Conservation (phyloP, 2,797 vertebrate genomes). For the Hyperoplus lanceolatus region DNA sequence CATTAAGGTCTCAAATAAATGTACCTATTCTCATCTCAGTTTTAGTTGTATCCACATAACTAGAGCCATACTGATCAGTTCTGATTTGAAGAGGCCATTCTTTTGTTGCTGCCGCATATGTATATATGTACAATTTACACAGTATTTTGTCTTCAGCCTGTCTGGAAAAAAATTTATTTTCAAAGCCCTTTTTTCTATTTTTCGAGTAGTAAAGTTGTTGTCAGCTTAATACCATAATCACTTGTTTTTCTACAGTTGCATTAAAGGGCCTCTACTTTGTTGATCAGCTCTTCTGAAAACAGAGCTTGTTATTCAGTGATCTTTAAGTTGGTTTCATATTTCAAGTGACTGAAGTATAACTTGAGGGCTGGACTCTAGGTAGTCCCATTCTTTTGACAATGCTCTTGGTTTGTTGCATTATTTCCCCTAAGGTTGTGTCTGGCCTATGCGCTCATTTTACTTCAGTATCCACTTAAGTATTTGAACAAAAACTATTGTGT, state of each 20-base stretch:
- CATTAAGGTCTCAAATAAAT: conserved; percentile 6
- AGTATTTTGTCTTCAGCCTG: not conserved
- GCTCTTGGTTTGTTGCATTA: conserved; percentile 1
- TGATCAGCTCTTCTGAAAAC: conserved; percentile 1
- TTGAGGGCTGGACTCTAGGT: conserved; percentile 24
- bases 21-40: conserved; percentile 26
- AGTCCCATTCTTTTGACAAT: not conserved
- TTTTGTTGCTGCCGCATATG: conserved; percentile 10
- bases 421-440: not conserved
- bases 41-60: conserved; percentile 18
- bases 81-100: conserved; percentile 2
- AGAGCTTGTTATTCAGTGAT: conserved; percentile 1
- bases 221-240: conserved; percentile 3
- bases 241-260: conserved; percentile 15
- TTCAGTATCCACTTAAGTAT: conserved; percentile 3
- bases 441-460: not conserved
- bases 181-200: conserved; percentile 50
- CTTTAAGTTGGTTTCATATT: not conserved
- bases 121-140: conserved; percentile 13
- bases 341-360: not conserved
- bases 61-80: conserved; percentile 15
- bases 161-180: conserved; percentile 38
- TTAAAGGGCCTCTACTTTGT: conserved; percentile 1
- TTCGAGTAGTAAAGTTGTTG: conserved; percentile 27
- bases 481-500: not conserved